phyloP scores from a whole-genome alignment of 2,888 invertebrate genomes.

The Hypomecis atomaria region DNA sequence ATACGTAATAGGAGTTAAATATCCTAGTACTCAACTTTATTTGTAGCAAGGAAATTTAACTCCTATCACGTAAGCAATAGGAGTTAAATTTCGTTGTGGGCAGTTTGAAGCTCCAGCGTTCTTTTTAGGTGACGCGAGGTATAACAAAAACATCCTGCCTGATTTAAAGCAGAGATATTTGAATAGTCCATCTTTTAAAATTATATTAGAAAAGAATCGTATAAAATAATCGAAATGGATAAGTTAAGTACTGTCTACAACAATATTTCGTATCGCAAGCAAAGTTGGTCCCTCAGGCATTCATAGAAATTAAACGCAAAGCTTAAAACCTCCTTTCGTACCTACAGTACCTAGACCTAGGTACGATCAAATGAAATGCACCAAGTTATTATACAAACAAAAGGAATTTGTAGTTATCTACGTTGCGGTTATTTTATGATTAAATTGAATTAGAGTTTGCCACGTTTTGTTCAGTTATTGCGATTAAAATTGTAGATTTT shows the following conservation, averaged over 20 bases:
- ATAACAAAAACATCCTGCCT: too few species aligned
- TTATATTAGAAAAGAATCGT: too few species aligned
- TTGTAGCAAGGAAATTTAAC: too few species aligned
- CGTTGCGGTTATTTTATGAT: constrained; percentile 1
- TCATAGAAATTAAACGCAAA: constrained; percentile 27
- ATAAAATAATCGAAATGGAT: too few species aligned
- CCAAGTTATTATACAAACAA: constrained; percentile 16
- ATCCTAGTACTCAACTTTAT: too few species aligned
- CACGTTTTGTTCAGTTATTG: neutral
- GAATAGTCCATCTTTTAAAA: neutral
- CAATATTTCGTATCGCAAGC: constrained; percentile 2
- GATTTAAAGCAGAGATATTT: neutral
- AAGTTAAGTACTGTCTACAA: constrained; percentile 7
- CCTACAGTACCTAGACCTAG: constrained; percentile 14
- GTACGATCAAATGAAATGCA: constrained; percentile 26
- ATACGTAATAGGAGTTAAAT: too few species aligned
- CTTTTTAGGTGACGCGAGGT: too few species aligned
- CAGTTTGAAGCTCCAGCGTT: too few species aligned
- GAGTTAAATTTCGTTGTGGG: too few species aligned
- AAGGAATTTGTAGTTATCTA: constrained; percentile 9
- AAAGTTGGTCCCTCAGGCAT: constrained; percentile 17
- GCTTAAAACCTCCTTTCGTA: constrained; percentile 21
- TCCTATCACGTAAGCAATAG: too few species aligned
- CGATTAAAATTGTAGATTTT: neutral
- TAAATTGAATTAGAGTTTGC: neutral